phyloP scores from a whole-genome alignment of 2,113 vertebrate genomes.

The Falcunculus frontatus region DNA sequence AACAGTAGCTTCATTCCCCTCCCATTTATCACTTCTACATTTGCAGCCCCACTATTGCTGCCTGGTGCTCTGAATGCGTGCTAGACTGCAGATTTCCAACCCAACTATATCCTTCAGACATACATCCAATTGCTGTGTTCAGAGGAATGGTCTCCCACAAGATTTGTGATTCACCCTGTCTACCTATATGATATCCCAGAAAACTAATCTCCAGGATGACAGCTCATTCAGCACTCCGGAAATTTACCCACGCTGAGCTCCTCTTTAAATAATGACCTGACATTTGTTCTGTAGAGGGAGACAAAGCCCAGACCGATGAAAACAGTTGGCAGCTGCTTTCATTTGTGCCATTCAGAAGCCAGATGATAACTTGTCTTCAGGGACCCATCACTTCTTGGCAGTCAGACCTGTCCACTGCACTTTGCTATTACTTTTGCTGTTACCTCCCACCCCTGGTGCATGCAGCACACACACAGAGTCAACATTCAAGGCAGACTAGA shows the following conservation, averaged over 20 bases:
- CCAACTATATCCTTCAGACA: not conserved
- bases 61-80: accelerated
- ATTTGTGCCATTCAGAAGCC: conserved; percentile 46
- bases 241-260: not conserved
- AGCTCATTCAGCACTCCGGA: conserved; percentile 23
- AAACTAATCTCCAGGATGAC: conserved; percentile 10
- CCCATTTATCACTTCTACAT: not conserved
- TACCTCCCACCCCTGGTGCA: not conserved
- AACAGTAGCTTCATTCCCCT: not conserved
- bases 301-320: conserved; percentile 58
- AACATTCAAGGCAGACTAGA: not conserved
- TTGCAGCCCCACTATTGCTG: not conserved
- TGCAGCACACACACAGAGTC: not conserved
- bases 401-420: conserved; percentile 8
- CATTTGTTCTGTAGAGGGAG: conserved; percentile 66
- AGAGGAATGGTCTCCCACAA: not conserved
- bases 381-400: conserved; percentile 41
- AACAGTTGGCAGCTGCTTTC: conserved; percentile 55
- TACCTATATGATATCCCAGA: not conserved
- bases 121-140: not conserved
- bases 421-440: not conserved
- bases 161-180: not conserved
- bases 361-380: conserved; percentile 7
- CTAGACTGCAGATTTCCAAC: not conserved
- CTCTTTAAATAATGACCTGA: conserved; percentile 55